These are phyloP conservation scores for Leguminivora glycinivorella DNA, from an alignment of 1,140 invertebrate genomes.

Conservation along the genomic window DNA sequence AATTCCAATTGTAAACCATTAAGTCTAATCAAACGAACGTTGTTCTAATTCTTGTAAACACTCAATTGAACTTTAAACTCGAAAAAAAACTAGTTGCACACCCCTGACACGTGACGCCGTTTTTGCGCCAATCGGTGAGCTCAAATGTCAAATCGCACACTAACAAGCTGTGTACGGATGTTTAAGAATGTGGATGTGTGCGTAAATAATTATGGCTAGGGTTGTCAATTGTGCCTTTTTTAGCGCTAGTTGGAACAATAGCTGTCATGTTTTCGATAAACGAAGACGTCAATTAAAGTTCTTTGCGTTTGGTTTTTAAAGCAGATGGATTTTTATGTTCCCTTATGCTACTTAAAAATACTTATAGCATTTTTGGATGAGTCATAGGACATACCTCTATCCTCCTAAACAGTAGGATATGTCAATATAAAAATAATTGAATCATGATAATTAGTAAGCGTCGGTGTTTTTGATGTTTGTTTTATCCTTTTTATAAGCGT, in stretches of 20 bases:
- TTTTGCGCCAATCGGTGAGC: conserved; percentile 23
- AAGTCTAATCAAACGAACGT: conserved; percentile 42
- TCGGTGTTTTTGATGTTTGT: no score
- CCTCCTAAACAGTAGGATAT: no score
- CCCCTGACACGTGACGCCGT: conserved; percentile 30
- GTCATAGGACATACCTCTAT: no score
- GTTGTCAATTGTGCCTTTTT: conserved; percentile 8
- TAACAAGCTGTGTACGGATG: neutral
- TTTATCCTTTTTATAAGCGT: no score
- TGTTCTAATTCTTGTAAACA: conserved; percentile 9
- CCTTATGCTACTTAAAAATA: no score
- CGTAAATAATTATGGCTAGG: neutral
- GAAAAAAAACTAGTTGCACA: conserved; percentile 11
- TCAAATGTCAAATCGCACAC: conserved; percentile 22
- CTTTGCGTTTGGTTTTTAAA: neutral
- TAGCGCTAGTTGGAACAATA: neutral
- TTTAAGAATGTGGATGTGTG: neutral
- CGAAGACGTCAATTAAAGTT: conserved; percentile 33
- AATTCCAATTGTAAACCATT: conserved; percentile 65
- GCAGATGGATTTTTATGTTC: neutral
- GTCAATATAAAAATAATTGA: no score
- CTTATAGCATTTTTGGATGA: no score
- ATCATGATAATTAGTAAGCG: no score
- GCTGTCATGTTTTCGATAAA: conserved; percentile 18
- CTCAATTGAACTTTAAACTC: conserved; percentile 23